Percentiles rank a stretch among this genome's conserved stretches.
Conservation (phyloP, 2,113 vertebrate species). For the Dicentrarchus labrax region DNA sequence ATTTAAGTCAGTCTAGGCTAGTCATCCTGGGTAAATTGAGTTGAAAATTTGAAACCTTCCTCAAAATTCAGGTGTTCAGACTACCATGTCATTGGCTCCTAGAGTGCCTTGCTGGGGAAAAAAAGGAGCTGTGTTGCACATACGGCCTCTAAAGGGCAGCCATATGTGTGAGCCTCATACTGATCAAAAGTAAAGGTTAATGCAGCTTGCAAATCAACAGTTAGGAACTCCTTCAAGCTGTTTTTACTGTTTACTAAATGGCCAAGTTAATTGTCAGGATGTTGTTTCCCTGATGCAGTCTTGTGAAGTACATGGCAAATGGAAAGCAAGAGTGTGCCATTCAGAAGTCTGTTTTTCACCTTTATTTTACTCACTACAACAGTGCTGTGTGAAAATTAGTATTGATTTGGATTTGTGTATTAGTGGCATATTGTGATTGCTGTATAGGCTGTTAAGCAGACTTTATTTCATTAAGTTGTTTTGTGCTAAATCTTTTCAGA, state of each 20-base stretch:
- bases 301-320: slow-evolving; percentile 12
- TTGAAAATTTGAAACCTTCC: slow-evolving; percentile 25
- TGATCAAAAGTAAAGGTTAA: slow-evolving; percentile 57
- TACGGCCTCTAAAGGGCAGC: slow-evolving; percentile 27
- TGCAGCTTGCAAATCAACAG: slow-evolving; percentile 41
- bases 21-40: slow-evolving; percentile 19
- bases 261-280: slow-evolving; percentile 31
- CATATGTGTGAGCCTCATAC: slow-evolving; percentile 11
- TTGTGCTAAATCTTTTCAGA: not conserved
- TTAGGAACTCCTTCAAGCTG: slow-evolving; percentile 32
- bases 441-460: slow-evolving; percentile 18
- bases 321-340: slow-evolving; percentile 16
- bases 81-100: slow-evolving; percentile 11
- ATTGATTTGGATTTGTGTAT: slow-evolving; percentile 20
- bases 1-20: not conserved
- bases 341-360: slow-evolving; percentile 35
- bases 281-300: slow-evolving; percentile 10
- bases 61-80: slow-evolving; percentile 17
- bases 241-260: slow-evolving; percentile 41
- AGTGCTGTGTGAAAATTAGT: slow-evolving; percentile 20
- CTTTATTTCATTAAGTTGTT: slow-evolving; percentile 30
- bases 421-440: slow-evolving; percentile 17
- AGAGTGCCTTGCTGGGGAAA: not conserved
- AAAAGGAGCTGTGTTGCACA: not conserved
- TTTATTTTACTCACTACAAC: slow-evolving; percentile 23